Base-by-base conservation (phyloP, 2,797 vertebrate species). In the Odontamblyopus rebecca region DNA sequence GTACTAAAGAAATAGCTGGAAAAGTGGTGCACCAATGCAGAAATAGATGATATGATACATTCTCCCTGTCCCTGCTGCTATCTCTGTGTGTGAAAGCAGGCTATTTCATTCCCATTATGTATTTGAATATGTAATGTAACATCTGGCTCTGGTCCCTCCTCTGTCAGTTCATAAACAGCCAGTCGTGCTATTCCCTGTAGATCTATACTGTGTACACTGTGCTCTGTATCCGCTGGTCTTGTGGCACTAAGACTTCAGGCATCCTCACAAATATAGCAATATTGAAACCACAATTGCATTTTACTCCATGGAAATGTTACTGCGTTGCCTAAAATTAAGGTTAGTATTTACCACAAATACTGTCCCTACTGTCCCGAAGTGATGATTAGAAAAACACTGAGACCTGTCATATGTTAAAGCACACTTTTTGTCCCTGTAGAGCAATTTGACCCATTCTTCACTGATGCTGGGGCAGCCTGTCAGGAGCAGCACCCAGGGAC, bases 141-240 rank as follows among this genome's bases (percentile, higher is more conserved):
- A 92, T 89, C 86, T 76, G 77, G 75, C 69, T 70, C 65, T 84
- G 78, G 80, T 67, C 73, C 81, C 68, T 75, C 77, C 78, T 88
- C 75, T 48, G 29, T 51, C 44, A 70, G 75, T 77, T 70, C 76
- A 75, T 56, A 78, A 87, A 88, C 68, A 79, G 81, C 75, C 74
- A 90, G 81, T 86, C 81, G 84, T 85, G 71, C 72, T 76, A 68
- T 80, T 53, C 76, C 67, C 76, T 85, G 90, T 84, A 82, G 88
- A 82, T 71, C 81, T 81, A 71, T 69, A 62, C 44, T 64, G 62
- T 44, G 11, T 11, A 38, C 27, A 30, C 5, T 57, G 35, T 38
- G 44, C 3, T 44, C 12, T 44, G n/a, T 26, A 56, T n/a, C n/a
- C 3, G 4, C 54, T 57, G 54, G 7, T 54, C n/a, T 53, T 23